Evolutionary conservation across 2,113 vertebrate genomes (phyloP).

Genomic region (Sminthopsis crassicaudata): DNA sequence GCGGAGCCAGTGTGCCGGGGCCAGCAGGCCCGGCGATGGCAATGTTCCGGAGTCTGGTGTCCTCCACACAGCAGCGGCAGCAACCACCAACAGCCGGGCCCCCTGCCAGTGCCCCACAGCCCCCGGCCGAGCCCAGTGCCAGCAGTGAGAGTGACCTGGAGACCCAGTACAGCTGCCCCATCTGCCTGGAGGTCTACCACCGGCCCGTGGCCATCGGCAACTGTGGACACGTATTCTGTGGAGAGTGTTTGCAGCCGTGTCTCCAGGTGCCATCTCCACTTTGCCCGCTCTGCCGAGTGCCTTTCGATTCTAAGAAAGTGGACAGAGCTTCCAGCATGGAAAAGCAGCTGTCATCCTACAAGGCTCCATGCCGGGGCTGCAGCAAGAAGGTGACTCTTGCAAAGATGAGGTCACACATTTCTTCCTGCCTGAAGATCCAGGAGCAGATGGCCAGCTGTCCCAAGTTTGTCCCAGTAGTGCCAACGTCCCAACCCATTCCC

Average conservation of each 20-base stretch:
- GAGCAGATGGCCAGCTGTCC: conserved; percentile 98
- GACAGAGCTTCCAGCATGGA: conserved; percentile 93
- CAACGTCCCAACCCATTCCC: conserved; percentile 95
- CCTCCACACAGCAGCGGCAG: conserved; percentile 88
- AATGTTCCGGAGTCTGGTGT: conserved; percentile 95
- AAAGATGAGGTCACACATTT: conserved; percentile 93
- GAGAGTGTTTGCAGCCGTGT: conserved; percentile 96
- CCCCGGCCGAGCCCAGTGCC: conserved; percentile 58
- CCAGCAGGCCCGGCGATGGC: conserved; percentile 84
- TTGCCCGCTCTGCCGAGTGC: conserved; percentile 95
- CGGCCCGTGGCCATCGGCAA: conserved; percentile 93
- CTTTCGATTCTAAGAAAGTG: conserved; percentile 97
- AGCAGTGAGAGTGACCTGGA: conserved; percentile 88
- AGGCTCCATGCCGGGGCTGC: conserved; percentile 95
- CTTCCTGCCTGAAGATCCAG: conserved; percentile 94
- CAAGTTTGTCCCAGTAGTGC: conserved; percentile 94
- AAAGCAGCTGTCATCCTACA: conserved; percentile 93
- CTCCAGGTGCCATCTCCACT: conserved; percentile 95
- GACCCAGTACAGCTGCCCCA: conserved; percentile 94
- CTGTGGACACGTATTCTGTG: conserved; percentile 94
- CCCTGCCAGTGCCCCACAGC: conserved; percentile 52
- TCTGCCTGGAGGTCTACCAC: conserved; percentile 95
- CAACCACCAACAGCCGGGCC: conserved; percentile 37
- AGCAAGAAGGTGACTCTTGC: conserved; percentile 96
- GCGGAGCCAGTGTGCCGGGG: not conserved